phyloP scores from a whole-genome alignment of 2,888 invertebrate genomes.

The Cloeon dipterum region DNA sequence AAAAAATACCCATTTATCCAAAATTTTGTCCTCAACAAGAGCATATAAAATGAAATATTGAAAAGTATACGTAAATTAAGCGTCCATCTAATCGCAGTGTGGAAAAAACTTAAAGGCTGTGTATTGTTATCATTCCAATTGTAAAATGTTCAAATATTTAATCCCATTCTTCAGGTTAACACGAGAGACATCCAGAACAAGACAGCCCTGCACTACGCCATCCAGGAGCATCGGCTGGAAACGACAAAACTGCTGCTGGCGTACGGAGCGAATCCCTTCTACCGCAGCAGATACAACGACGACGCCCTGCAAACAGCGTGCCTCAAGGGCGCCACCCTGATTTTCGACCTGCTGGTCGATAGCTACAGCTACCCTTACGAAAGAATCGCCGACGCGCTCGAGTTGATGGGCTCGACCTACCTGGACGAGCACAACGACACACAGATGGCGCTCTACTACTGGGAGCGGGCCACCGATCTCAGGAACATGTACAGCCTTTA shows the following conservation, averaged over 20 bases:
- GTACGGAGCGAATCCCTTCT: conserved; percentile 54
- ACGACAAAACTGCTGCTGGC: conserved; percentile 59
- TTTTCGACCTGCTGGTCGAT: conserved; percentile 43
- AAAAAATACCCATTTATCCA: too few species aligned
- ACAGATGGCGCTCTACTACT: conserved; percentile 40
- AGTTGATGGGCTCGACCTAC: conserved; percentile 70
- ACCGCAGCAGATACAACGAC: conserved; percentile 58
- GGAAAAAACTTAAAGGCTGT: too few species aligned
- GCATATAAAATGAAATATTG: too few species aligned
- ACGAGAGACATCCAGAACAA: conserved; percentile 74
- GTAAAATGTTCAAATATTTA: too few species aligned
- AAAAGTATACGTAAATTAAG: too few species aligned
- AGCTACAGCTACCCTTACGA: conserved; percentile 31
- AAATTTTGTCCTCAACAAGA: too few species aligned
- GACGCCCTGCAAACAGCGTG: conserved; percentile 76
- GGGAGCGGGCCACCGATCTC: conserved; percentile 56
- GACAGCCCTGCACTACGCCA: conserved; percentile 85
- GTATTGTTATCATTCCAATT: too few species aligned
- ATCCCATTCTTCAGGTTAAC: conserved; percentile 67
- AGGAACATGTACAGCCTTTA: conserved; percentile 20
- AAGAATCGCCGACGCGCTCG: conserved; percentile 62
- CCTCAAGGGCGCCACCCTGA: conserved; percentile 48
- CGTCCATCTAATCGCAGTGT: too few species aligned
- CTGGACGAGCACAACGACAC: conserved; percentile 70
- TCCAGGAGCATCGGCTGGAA: conserved; percentile 58